These are phyloP conservation scores for Acronicta psi DNA, from an alignment of 2,888 invertebrate genomes.

Conservation along the genomic window DNA sequence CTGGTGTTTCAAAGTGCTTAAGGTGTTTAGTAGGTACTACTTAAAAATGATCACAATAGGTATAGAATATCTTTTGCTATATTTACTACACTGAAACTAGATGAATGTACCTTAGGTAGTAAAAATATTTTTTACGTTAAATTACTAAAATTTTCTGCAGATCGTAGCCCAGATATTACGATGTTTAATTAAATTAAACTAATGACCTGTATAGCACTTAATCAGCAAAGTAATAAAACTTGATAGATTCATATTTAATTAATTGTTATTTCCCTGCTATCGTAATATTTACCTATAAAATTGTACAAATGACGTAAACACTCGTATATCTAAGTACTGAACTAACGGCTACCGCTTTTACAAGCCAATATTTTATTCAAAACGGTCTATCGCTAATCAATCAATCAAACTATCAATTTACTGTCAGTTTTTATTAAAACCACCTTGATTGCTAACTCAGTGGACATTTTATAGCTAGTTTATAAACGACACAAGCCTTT, in stretches of 20 bases:
- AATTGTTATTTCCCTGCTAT: constrained; percentile 7
- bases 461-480: constrained; percentile 53
- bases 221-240: not conserved
- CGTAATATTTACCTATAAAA: constrained; percentile 22
- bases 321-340: constrained; percentile 12
- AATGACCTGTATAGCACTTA: too few species aligned
- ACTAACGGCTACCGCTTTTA: constrained; percentile 45
- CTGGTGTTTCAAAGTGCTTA: too few species aligned
- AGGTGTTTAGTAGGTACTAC: too few species aligned
- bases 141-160: too few species aligned
- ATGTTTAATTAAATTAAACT: too few species aligned
- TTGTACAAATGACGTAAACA: constrained; percentile 36
- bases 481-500: constrained; percentile 44
- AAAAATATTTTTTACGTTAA: too few species aligned
- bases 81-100: too few species aligned
- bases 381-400: constrained; percentile 51
- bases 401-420: constrained; percentile 56
- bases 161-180: too few species aligned
- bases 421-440: constrained; percentile 54
- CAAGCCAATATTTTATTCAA: constrained; percentile 53
- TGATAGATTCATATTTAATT: constrained; percentile 2
- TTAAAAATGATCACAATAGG: too few species aligned
- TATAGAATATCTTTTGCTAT: too few species aligned
- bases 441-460: constrained; percentile 54
- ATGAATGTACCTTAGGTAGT: too few species aligned